Evolutionary conservation across 2,888 invertebrate species (phyloP).

Genomic region (Stegana nigrithorax): DNA sequence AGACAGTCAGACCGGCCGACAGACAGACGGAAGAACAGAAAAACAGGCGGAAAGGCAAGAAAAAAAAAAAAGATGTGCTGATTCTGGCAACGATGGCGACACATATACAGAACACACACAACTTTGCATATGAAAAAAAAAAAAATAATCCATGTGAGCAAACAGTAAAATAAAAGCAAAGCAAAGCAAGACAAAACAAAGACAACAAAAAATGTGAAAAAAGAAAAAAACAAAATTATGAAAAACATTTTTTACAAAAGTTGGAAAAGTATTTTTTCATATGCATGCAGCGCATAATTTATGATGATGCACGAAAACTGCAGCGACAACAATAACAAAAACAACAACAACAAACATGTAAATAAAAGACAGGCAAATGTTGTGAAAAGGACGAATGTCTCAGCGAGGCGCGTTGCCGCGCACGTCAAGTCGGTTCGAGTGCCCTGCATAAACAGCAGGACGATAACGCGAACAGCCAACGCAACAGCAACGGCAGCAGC

Average conservation of each 20-base stretch:
- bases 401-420: no score
- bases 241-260: constrained; percentile 34
- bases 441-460: constrained; percentile 29
- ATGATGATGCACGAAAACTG: constrained; percentile 54
- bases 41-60: neutral
- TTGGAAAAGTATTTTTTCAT: constrained; percentile 42
- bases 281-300: constrained; percentile 59
- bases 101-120: neutral
- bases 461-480: neutral
- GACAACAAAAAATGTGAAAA: constrained; percentile 31
- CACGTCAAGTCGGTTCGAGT: no score
- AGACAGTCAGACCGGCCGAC: neutral
- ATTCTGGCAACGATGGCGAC: neutral
- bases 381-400: neutral
- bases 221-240: no score
- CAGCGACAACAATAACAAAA: constrained; percentile 17
- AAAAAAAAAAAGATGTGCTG: neutral
- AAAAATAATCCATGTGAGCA: no score
- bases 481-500: constrained; percentile 2
- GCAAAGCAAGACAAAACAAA: constrained; percentile 20
- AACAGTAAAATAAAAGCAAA: constrained; percentile 21
- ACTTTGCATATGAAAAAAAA: constrained; percentile 13
- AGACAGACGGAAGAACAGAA: neutral
- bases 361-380: neutral
- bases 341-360: constrained; percentile 27